Evolutionary conservation across 2,888 invertebrate genomes (phyloP), one percentile per base, ranked within the genome.

Genomic region (Hipparchia sbordonii): DNA sequence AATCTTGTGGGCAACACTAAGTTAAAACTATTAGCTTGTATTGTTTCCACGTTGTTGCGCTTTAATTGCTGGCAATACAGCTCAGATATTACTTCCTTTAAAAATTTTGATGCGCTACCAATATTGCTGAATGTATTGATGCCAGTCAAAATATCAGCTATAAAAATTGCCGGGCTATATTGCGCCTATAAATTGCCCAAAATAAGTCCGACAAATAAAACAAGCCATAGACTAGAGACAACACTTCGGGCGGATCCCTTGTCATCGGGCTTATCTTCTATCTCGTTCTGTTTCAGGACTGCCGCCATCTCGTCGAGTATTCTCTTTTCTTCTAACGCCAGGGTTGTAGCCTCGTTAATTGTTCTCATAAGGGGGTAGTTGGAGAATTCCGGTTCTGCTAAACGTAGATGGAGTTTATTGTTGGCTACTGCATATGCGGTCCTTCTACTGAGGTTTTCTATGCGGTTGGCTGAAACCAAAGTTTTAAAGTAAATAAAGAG

Each of bases 281-380:
- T 88, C 67, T 94, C 93, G 67, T 91, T 92, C 62, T 87, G 87
- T 63, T 81, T 86, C 68, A 91, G 90, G 1, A 94, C 85, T 33
- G 90, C 84, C 7, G 92, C 88, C 79, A 94, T 90, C 79, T 94
- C 94, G 33, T 91, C 89, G 9, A 88, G 73, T 67, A 95, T 95
- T 71, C 89, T 89, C 81, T 93, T 93, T 78, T 95, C 94, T 81
- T 93, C 92, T 78, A 94, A 83, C 0, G 95, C 91, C 8, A 95
- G 84, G 0, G 91, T 87, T 1, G 96, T 91, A 0, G 95, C 96
- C 73, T 95, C 95, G 82, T 97, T 96, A 69, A 98, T 96, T 0
- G 96, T 94, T 66, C 96, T 94, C 91, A 98, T 94, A 0, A 98
- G 87, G 0, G 96, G 96, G 87, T 96, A 97, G 83, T 96, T 96